Evolutionary conservation across 2,888 invertebrate species (phyloP), one percentile per base, ranked within the genome.

Genomic region (Macroteleia sp.): DNA sequence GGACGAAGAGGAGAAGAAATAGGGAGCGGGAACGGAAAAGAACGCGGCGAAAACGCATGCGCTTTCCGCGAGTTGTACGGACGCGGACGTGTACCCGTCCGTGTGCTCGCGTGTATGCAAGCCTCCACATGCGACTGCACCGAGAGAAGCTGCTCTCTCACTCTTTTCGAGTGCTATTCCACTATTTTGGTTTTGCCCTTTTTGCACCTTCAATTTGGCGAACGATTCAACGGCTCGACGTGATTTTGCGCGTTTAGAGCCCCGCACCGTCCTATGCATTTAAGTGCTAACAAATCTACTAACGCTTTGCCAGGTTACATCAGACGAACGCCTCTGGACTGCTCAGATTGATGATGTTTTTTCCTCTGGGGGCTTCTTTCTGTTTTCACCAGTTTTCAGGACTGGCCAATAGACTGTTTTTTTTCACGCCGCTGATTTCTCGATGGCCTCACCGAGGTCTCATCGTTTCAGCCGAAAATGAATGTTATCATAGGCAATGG

Each of bases 201-300:
- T 81, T 82, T 85, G 83, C 85, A 76, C 84, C 83, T 85, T 83
- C 85, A 85, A 85, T 85, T 84, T 84, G 76, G 76, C 81, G 79
- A 84, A 83, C 82, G 79, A 78, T 80, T 74, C 80, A 75, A 48
- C 70, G 77, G 80, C 82, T 77, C 83, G 81, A 82, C 84, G 81
- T 81, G 82, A 83, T 82, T 83, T 85, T 86, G 77, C 80, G 77
- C 82, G 80, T 81, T 83, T 82, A 83, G 81, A 73, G 81, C 82
- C 82, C 82, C 74, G n/a, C 74, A 56, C 78, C 80, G 77, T 61
- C 59, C 70, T 44, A 32, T 20, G 62, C 66, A 71, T 64, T 66
- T 54, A 67, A 73, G 67, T 75, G 57, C 79, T 22, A 69, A 73
- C 64, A 67, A 66, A 66, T 57, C 52, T 50, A 25, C 22, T 76